These are phyloP conservation scores for Bergia puertoricense DNA, from an alignment of 92 coral and sea anemone genomes.

Conservation along the genomic window DNA sequence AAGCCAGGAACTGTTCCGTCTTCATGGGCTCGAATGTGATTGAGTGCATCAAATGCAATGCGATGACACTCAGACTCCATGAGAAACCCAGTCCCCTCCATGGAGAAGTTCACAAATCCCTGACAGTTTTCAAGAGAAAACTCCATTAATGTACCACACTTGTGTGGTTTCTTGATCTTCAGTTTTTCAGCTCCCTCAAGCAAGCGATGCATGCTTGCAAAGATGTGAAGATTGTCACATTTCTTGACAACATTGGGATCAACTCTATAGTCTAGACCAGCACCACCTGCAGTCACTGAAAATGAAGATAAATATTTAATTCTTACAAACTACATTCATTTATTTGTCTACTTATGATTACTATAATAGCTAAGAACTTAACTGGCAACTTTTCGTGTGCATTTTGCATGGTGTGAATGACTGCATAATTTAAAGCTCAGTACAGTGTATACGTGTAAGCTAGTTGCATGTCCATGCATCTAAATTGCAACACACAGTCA, in stretches of 20 bases:
- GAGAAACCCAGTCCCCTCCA: constrained; percentile 77
- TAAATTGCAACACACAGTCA: no score
- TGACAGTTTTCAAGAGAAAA: constrained; percentile 66
- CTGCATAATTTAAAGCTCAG: no score
- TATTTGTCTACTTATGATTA: background rate
- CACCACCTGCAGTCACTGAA: constrained; percentile 80
- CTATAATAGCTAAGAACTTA: no score
- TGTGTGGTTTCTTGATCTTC: constrained; percentile 74
- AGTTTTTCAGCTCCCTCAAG: constrained; percentile 88
- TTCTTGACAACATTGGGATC: constrained; percentile 78
- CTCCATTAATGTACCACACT: constrained; percentile 80
- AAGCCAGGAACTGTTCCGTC: constrained; percentile 89
- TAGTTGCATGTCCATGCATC: no score
- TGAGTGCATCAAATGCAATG: constrained; percentile 68
- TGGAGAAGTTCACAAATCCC: constrained; percentile 71
- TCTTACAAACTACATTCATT: background rate
- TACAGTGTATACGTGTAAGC: no score
- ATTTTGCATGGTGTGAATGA: no score
- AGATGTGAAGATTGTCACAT: constrained; percentile 88
- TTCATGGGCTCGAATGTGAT: constrained; percentile 67
- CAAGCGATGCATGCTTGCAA: constrained; percentile 76
- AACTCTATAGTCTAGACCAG: constrained; percentile 74
- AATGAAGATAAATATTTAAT: background rate
- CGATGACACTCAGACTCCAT: constrained; percentile 76
- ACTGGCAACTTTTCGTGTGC: no score